Percentiles rank a stretch among this genome's conserved stretches.
Evolutionary conservation across 2,113 vertebrate species (phyloP).

Genomic region (Hemicordylus capensis): DNA sequence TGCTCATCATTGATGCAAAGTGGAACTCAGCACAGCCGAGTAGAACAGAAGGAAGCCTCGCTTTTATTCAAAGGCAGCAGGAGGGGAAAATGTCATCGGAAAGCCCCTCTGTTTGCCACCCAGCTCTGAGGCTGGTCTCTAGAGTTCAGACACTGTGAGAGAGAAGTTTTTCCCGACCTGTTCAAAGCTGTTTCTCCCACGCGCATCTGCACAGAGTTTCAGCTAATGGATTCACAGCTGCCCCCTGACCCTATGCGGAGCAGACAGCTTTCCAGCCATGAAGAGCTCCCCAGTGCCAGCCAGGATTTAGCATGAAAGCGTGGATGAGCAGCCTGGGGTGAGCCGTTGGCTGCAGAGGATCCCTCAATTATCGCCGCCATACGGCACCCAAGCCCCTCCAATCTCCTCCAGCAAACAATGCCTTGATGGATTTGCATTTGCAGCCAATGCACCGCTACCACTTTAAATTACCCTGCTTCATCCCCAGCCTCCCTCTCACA

Average conservation of each 20-base stretch:
- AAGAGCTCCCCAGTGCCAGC: not conserved
- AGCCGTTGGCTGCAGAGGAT: not conserved
- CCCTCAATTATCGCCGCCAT: constrained; percentile 1
- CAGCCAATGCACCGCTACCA: not conserved
- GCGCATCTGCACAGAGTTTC: not conserved
- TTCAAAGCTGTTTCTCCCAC: not conserved
- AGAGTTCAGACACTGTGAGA: not conserved
- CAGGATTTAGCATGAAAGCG: not conserved
- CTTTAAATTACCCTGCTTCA: not conserved
- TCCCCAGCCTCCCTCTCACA: not conserved
- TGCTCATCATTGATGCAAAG: not conserved
- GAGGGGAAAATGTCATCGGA: no score
- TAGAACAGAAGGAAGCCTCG: not conserved
- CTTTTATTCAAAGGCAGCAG: not conserved
- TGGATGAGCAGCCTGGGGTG: not conserved
- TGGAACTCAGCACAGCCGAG: not conserved
- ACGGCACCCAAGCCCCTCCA: not conserved
- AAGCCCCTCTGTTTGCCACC: not conserved
- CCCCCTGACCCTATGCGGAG: not conserved
- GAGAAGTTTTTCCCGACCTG: not conserved
- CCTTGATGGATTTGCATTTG: constrained; percentile 6
- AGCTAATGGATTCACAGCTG: not conserved
- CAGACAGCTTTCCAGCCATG: not conserved
- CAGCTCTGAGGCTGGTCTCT: not conserved
- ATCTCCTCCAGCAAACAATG: constrained; percentile 11